Evolutionary conservation across 1,140 invertebrate species (phyloP).

Genomic region (Cydia splendana): DNA sequence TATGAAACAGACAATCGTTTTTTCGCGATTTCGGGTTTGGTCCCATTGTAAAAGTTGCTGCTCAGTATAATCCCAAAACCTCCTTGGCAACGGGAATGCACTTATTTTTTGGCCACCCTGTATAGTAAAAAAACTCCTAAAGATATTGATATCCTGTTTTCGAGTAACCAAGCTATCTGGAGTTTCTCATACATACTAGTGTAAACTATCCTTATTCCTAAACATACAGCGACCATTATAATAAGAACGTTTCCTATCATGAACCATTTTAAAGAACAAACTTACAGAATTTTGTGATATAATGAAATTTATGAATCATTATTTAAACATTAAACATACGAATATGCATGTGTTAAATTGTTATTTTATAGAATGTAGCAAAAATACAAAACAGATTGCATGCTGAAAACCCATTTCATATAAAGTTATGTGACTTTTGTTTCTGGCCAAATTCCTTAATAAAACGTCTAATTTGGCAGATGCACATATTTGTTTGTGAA

Average conservation of each 20-base stretch:
- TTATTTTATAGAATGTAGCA: too few species aligned
- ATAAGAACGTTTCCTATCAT: neutral
- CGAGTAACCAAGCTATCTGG: neutral
- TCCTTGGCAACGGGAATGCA: too few species aligned
- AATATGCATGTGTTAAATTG: too few species aligned
- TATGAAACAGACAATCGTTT: too few species aligned
- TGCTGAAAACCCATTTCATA: neutral
- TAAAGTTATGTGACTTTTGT: neutral
- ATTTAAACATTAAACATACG: slow-evolving; percentile 10
- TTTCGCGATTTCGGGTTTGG: too few species aligned
- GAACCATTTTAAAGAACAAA: neutral
- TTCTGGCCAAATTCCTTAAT: too few species aligned
- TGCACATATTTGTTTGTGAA: too few species aligned
- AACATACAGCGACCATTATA: neutral
- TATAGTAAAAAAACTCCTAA: neutral
- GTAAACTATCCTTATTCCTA: slow-evolving; percentile 5
- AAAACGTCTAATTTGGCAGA: too few species aligned
- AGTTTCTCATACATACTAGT: slow-evolving; percentile 1
- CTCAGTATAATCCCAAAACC: too few species aligned
- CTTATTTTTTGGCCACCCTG: too few species aligned
- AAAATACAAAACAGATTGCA: neutral
- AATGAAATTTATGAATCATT: neutral
- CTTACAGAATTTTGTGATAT: neutral
- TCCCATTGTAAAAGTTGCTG: too few species aligned
- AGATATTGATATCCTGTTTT: neutral